Conservation (phyloP, 2,113 vertebrate genomes). For the Lepisosteus osseus region DNA sequence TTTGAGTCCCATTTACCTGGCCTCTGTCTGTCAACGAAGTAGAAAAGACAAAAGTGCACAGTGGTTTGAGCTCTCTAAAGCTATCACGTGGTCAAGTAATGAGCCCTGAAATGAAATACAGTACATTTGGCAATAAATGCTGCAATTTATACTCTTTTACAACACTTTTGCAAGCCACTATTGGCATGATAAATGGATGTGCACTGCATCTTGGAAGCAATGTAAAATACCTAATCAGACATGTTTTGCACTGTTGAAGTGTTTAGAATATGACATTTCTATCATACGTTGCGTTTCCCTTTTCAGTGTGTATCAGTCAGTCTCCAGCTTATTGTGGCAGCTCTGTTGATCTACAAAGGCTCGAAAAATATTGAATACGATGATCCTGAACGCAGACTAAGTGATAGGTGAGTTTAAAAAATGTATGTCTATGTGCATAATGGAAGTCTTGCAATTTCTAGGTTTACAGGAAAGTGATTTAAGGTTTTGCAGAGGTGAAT, state of each 20-base stretch:
- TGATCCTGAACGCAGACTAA: constrained; percentile 19
- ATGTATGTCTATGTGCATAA: no score
- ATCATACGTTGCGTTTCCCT: neutral
- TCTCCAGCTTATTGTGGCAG: constrained; percentile 20
- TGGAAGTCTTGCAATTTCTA: no score
- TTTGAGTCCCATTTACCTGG: neutral
- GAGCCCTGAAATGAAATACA: constrained; percentile 45
- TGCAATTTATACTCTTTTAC: constrained; percentile 19
- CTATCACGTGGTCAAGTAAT: constrained; percentile 28
- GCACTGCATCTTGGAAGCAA: neutral
- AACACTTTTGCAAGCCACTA: constrained; percentile 6
- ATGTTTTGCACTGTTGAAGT: neutral
- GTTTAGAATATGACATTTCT: neutral
- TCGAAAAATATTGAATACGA: constrained; percentile 24
- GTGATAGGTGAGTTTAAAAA: constrained; percentile 16
- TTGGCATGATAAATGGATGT: constrained; percentile 16
- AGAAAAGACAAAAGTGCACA: constrained; percentile 30
- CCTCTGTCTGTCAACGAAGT: constrained; percentile 15
- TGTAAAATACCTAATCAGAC: neutral
- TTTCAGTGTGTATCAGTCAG: constrained; percentile 22
- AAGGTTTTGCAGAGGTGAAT: no score
- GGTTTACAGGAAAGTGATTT: no score
- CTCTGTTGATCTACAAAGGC: constrained; percentile 26
- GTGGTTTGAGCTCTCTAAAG: constrained; percentile 21
- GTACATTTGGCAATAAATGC: constrained; percentile 34